Base-by-base conservation (phyloP, 2,113 vertebrate genomes). In the Phycodurus eques region DNA sequence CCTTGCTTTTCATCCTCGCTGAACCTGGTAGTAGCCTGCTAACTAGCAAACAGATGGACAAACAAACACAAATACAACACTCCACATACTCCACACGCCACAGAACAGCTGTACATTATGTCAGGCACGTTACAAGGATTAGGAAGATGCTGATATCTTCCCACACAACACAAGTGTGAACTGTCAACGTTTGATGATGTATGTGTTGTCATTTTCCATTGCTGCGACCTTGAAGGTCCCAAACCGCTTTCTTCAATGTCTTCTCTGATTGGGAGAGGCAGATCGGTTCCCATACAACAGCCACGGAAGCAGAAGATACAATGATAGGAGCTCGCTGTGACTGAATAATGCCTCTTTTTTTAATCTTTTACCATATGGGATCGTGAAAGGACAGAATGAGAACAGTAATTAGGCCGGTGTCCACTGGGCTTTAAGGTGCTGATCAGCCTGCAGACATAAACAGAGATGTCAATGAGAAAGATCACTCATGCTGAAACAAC, bases 401-500 rank as follows among this genome's bases (percentile, higher is more conserved):
- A 87, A 57, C 76, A 42, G 75, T 88, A 87, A 91, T 90, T 88
- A 88, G 87, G 86, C 85, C 69, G 62, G 72, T 72, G 75, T 89
- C 87, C 86, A 88, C 86, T 78, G 79, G 83, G 88, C 86, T 87
- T 86, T 75, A 80, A 88, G 86, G 85, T 89, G 86, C 82, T 82
- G 74, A 74, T 82, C 81, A 74, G 79, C 86, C 87, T 78, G 84
- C 79, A 60, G 80, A 77, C 80, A 87, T 44, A 77, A 89, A 81
- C 89, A 82, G 80, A 88, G 84, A 88, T 88, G 88, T 89, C 87
- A 88, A 81, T 84, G 82, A 73, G 77, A 80, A 79, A 85, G 85
- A 88, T 89, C 87, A 83, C 84, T 89, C 81, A 85, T 86, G 84
- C 84, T 81, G 81, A 88, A 88, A 89, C 83, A 86, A 86, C 89